Conservation (phyloP, 2,888 invertebrate genomes). For the Aphidius colemani region DNA sequence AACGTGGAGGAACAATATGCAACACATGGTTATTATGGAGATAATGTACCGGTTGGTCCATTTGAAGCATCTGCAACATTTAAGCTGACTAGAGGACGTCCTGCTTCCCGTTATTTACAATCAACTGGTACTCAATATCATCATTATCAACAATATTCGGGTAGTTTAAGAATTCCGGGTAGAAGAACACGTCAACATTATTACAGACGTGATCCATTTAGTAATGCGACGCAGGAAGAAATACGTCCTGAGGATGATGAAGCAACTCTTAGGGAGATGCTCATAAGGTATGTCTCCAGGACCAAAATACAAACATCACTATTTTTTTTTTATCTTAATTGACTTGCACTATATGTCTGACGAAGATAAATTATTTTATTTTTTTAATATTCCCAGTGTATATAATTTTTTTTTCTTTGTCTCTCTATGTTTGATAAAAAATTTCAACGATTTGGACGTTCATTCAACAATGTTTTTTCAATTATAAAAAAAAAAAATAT, state of each 20-base stretch:
- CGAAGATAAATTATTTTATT: neutral
- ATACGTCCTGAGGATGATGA: constrained; percentile 74
- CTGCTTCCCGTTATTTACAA: constrained; percentile 56
- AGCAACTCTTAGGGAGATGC: constrained; percentile 92
- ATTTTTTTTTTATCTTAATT: neutral
- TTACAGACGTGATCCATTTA: constrained; percentile 67
- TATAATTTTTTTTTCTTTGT: neutral
- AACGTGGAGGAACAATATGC: constrained; percentile 57
- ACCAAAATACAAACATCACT: neutral
- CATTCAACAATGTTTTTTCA: too few species aligned
- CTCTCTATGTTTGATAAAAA: too few species aligned
- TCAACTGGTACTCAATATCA: constrained; percentile 48
- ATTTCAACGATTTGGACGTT: too few species aligned
- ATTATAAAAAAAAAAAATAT: too few species aligned
- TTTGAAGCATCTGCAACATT: constrained; percentile 56
- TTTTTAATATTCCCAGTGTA: neutral
- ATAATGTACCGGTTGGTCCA: constrained; percentile 52
- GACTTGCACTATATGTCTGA: too few species aligned
- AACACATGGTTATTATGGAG: constrained; percentile 51
- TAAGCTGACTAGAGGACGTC: constrained; percentile 62
- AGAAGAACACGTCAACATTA: constrained; percentile 59
- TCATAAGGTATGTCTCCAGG: constrained; percentile 76
- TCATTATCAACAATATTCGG: constrained; percentile 44
- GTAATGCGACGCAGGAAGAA: constrained; percentile 84
- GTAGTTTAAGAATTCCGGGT: constrained; percentile 59